Percentiles rank a stretch among this genome's conserved stretches.
These are phyloP conservation scores for Ormyrus thymus DNA, from an alignment of 2,888 invertebrate species.

Conservation along the genomic window DNA sequence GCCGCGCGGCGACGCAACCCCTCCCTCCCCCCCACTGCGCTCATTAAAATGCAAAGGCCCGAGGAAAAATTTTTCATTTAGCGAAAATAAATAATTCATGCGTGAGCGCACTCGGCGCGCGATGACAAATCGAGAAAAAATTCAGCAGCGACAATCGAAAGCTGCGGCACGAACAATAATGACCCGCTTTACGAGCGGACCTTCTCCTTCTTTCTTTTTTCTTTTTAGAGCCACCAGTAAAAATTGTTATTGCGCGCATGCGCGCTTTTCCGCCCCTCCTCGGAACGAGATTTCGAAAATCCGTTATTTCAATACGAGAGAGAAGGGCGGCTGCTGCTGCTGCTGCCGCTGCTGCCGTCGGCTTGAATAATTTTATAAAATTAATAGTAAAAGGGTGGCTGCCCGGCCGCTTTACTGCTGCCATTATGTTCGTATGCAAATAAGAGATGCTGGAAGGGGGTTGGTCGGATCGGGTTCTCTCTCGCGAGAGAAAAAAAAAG, in stretches of 20 bases:
- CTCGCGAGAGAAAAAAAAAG: constrained; percentile 23
- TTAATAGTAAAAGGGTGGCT: constrained; percentile 73
- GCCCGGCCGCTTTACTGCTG: constrained; percentile 32
- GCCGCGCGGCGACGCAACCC: not conserved
- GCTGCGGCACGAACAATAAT: constrained; percentile 2
- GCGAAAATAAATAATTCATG: constrained; percentile 52
- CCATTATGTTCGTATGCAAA: constrained; percentile 74
- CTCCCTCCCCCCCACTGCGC: not conserved
- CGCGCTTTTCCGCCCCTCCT: constrained; percentile 50
- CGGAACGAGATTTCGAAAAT: constrained; percentile 74
- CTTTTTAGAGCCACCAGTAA: not conserved
- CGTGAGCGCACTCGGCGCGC: not conserved
- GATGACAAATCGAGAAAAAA: constrained; percentile 29
- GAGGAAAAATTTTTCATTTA: constrained; percentile 36
- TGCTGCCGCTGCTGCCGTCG: too few species aligned
- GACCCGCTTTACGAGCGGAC: not conserved
- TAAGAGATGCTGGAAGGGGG: constrained; percentile 58
- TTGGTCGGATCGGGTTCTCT: too few species aligned
- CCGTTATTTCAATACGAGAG: constrained; percentile 73
- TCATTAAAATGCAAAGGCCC: constrained; percentile 47
- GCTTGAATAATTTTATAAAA: constrained; percentile 74
- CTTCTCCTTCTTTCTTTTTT: constrained; percentile 13
- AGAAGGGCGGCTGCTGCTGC: constrained; percentile 31
- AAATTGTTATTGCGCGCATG: constrained; percentile 42
- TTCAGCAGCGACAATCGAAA: constrained; percentile 30